A percentile compares a stretch with the other conserved stretches of the same genome.
Conservation (phyloP, 2,888 invertebrate genomes). For the Pachycephus smyrnensis region DNA sequence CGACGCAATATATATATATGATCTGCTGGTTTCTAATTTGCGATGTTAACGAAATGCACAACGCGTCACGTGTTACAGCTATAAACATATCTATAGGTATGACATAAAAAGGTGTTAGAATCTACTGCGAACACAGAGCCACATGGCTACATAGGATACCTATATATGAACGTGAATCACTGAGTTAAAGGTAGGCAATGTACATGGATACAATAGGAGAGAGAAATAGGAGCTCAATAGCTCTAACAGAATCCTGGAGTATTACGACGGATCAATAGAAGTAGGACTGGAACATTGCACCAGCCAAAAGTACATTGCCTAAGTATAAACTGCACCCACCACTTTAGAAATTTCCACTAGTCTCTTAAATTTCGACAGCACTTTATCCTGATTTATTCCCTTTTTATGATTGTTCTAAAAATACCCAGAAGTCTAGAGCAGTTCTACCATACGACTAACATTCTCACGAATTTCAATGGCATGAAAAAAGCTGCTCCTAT, state of each 20-base stretch:
- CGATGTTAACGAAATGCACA: background rate
- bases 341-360: background rate
- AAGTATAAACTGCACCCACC: background rate
- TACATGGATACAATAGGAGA: background rate
- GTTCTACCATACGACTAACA: background rate
- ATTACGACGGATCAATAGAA: background rate
- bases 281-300: background rate
- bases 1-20: background rate
- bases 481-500: background rate
- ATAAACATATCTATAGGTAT: background rate
- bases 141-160: background rate
- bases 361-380: background rate
- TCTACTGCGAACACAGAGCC: background rate
- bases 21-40: background rate
- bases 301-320: background rate
- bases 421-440: background rate
- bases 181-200: background rate
- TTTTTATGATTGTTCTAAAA: background rate
- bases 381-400: background rate
- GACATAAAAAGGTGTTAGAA: background rate
- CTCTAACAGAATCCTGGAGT: background rate
- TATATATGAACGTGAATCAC: background rate
- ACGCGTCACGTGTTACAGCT: background rate
- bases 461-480: background rate
- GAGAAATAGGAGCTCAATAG: background rate